Evolutionary conservation across 2,888 invertebrate species (phyloP).

Genomic region (Petrolisthes manimaculis): DNA sequence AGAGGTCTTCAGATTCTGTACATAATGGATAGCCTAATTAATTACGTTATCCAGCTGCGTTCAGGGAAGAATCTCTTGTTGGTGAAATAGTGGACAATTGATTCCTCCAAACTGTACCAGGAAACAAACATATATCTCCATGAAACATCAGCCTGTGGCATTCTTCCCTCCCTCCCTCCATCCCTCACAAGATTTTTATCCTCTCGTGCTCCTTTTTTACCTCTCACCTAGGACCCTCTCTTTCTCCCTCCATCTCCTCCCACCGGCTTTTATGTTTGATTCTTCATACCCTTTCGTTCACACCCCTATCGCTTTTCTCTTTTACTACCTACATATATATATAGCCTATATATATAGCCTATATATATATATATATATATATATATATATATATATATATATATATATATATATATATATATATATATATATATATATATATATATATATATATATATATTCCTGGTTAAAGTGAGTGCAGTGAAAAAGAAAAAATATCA

Average conservation of each 20-base stretch:
- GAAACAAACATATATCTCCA: no score
- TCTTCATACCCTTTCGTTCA: neutral
- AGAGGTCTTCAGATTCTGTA: no score
- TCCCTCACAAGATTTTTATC: neutral
- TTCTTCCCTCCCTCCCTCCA: neutral
- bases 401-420: neutral
- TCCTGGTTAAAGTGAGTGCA: neutral
- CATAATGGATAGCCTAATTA: no score
- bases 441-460: neutral
- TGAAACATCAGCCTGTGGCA: no score
- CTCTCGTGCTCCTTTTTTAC: neutral
- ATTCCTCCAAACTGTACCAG: no score
- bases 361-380: neutral
- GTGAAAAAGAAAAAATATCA: neutral
- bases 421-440: no score
- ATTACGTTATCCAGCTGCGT: no score
- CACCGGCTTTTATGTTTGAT: neutral
- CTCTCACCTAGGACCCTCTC: neutral
- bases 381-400: neutral
- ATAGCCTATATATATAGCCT: no score
- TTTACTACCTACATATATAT: neutral
- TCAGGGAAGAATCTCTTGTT: no score
- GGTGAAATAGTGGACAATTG: no score
- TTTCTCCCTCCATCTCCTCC: neutral
- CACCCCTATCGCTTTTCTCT: neutral